phyloP scores from a whole-genome alignment of 2,888 invertebrate species.

The Eumacrocentrus americanus region DNA sequence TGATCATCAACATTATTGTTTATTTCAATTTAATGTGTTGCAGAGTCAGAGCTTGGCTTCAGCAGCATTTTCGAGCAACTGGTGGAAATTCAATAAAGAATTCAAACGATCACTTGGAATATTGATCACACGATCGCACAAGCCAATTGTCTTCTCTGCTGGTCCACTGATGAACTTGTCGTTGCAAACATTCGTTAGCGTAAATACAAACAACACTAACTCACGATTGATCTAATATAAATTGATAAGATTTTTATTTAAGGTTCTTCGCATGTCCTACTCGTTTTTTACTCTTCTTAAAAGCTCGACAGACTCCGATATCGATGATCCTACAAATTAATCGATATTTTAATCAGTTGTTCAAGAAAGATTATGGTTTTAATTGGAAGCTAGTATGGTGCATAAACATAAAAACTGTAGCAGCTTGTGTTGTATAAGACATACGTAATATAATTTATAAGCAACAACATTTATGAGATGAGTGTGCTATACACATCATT shows the following conservation, averaged over 20 bases:
- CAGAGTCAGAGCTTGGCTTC: conserved; percentile 43
- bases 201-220: conserved; percentile 31
- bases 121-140: conserved; percentile 42
- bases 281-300: conserved; percentile 49
- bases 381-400: no score
- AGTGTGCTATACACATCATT: no score
- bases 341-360: no score
- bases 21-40: conserved; percentile 26
- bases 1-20: no score
- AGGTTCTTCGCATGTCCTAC: conserved; percentile 39
- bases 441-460: no score
- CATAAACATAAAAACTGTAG: no score
- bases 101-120: conserved; percentile 44
- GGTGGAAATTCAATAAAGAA: conserved; percentile 44
- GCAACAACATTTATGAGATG: no score
- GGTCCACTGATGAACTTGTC: conserved; percentile 46
- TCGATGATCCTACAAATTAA: no score
- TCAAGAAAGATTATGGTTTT: no score
- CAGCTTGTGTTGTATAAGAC: no score
- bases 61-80: conserved; percentile 44
- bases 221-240: neutral
- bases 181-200: conserved; percentile 46
- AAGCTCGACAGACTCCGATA: no score
- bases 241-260: neutral
- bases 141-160: conserved; percentile 41